phyloP scores from a whole-genome alignment of 1,140 invertebrate species.

The Drosophila cardini region DNA sequence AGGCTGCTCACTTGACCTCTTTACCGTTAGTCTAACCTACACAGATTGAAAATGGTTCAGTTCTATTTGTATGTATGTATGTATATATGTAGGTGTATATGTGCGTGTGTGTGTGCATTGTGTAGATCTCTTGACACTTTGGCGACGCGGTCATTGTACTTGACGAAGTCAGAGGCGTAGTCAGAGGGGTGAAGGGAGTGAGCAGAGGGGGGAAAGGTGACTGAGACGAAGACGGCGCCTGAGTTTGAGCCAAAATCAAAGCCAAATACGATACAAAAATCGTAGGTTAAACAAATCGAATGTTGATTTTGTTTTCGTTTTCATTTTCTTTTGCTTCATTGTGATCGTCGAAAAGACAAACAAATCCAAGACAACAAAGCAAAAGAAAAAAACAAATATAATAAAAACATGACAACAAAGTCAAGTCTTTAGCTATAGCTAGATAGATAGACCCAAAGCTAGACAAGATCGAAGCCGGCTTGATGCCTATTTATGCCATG shows the following conservation, averaged over 20 bases:
- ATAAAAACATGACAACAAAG: constrained; percentile 6
- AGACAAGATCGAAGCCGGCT: constrained; percentile 31
- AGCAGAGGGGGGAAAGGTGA: no score
- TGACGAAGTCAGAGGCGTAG: constrained; percentile 35
- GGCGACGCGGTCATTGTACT: constrained; percentile 70
- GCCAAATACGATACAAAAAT: constrained; percentile 26
- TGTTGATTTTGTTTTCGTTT: constrained; percentile 59
- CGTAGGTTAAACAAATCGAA: constrained; percentile 24
- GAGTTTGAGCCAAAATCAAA: constrained; percentile 31
- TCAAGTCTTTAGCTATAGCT: neutral
- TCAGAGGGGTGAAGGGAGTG: no score
- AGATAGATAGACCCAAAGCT: neutral
- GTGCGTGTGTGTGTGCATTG: neutral
- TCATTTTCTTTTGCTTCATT: constrained; percentile 29
- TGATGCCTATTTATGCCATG: constrained; percentile 64
- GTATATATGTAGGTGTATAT: no score
- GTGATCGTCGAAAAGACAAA: constrained; percentile 36
- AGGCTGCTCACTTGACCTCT: neutral
- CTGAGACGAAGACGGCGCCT: constrained; percentile 17
- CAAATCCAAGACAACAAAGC: constrained; percentile 18
- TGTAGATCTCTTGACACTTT: constrained; percentile 14
- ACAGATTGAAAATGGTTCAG: neutral
- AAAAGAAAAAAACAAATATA: neutral
- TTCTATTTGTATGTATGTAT: neutral
- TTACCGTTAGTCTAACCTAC: neutral